A percentile compares a stretch with the other conserved stretches of the same genome.
phyloP scores from a whole-genome alignment of 2,797 vertebrate species.

The Macropus fuliginosus region DNA sequence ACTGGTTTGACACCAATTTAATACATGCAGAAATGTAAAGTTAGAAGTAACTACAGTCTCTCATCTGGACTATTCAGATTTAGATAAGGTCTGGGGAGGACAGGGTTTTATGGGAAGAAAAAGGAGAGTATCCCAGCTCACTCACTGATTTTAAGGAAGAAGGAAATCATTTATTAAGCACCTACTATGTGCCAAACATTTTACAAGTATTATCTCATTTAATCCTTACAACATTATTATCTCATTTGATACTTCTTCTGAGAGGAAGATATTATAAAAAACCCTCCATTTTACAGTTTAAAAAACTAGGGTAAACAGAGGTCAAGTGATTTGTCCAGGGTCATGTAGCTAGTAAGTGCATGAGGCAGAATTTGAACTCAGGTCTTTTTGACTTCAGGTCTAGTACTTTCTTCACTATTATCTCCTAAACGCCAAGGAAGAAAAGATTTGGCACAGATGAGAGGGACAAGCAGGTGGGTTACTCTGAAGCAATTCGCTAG shows the following conservation, averaged over 20 bases:
- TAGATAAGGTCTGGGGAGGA: not conserved
- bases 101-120: not conserved
- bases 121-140: not conserved
- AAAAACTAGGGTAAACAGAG: not conserved
- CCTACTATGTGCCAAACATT: not conserved
- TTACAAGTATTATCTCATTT: not conserved
- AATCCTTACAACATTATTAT: not conserved
- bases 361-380: not conserved
- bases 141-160: not conserved
- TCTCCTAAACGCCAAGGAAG: not conserved
- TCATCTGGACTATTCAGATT: not conserved
- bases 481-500: not conserved
- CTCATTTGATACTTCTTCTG: not conserved
- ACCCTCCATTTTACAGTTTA: not conserved
- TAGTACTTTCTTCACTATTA: not conserved
- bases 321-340: not conserved
- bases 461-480: no score
- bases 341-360: not conserved
- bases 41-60: not conserved
- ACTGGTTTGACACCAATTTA: not conserved
- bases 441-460: not conserved
- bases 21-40: not conserved
- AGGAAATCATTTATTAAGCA: not conserved
- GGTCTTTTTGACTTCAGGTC: not conserved
- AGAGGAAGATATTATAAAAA: not conserved